Percentiles rank a stretch among this genome's conserved stretches.
phyloP scores from a whole-genome alignment of 2,113 vertebrate species.

The Charina bottae region DNA sequence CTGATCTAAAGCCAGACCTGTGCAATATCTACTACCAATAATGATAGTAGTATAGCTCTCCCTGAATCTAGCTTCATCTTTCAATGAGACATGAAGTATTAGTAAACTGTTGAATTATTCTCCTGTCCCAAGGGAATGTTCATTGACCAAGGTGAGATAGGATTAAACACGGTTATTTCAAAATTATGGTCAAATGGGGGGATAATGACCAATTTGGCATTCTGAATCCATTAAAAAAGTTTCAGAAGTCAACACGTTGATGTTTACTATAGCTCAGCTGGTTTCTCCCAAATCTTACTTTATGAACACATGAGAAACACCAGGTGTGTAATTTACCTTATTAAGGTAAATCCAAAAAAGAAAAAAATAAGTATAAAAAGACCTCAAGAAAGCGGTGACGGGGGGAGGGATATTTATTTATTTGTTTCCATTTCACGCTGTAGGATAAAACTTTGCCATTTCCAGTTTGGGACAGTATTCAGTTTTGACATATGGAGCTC shows the following conservation, averaged over 20 bases:
- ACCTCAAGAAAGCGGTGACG: too few species aligned
- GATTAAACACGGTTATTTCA: background rate
- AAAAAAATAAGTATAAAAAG: too few species aligned
- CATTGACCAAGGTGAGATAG: background rate
- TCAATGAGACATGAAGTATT: too few species aligned
- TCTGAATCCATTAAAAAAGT: background rate
- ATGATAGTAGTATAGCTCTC: too few species aligned
- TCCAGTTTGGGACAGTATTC: too few species aligned
- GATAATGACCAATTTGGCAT: background rate
- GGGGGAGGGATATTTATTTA: too few species aligned
- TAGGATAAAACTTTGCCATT: too few species aligned
- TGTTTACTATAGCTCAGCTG: background rate
- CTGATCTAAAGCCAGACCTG: too few species aligned
- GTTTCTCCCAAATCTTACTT: background rate
- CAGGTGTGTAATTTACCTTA: background rate
- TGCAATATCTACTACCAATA: too few species aligned
- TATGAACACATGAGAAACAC: background rate
- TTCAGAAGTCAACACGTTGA: background rate
- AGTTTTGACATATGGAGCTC: too few species aligned
- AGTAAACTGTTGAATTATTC: background rate
- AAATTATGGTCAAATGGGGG: background rate
- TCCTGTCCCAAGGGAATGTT: background rate
- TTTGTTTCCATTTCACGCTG: too few species aligned
- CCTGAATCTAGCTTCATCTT: background rate
- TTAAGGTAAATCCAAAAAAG: too few species aligned